Conservation (phyloP, 2,797 vertebrate species). For the Acrossocheilus fasciatus region DNA sequence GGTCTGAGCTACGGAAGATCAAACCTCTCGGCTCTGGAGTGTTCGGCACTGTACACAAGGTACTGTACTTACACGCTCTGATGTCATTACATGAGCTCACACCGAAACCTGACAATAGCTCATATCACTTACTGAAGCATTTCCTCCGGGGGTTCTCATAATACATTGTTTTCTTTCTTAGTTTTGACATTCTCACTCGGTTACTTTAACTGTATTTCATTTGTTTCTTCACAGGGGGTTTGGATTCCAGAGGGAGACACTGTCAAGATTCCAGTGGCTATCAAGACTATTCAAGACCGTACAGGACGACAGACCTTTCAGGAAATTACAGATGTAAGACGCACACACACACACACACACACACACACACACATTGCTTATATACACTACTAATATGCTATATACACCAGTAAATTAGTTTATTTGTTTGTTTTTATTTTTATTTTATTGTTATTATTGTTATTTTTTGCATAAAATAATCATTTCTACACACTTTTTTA, state of each 20-base stretch:
- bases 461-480: not conserved
- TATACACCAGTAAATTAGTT: not conserved
- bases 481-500: not conserved
- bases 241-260: conserved; percentile 97
- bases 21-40: conserved; percentile 90
- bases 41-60: conserved; percentile 94
- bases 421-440: too few species aligned
- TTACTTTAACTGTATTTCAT: not conserved
- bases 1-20: conserved; percentile 87
- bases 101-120: not conserved
- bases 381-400: too few species aligned
- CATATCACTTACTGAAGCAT: not conserved
- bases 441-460: not conserved
- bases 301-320: conserved; percentile 87
- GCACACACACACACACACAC: conserved; percentile 10
- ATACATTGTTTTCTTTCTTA: not conserved
- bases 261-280: conserved; percentile 95
- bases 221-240: conserved; percentile 79
- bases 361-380: too few species aligned
- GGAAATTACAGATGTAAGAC: conserved; percentile 88
- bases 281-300: conserved; percentile 91
- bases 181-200: conserved; percentile 11
- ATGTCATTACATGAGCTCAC: conserved; percentile 22
- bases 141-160: not conserved
- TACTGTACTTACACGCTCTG: conserved; percentile 62